Evolutionary conservation across 2,888 invertebrate species (phyloP), one percentile per base, ranked within the genome.

Genomic region (Polyommatus iphigenia): DNA sequence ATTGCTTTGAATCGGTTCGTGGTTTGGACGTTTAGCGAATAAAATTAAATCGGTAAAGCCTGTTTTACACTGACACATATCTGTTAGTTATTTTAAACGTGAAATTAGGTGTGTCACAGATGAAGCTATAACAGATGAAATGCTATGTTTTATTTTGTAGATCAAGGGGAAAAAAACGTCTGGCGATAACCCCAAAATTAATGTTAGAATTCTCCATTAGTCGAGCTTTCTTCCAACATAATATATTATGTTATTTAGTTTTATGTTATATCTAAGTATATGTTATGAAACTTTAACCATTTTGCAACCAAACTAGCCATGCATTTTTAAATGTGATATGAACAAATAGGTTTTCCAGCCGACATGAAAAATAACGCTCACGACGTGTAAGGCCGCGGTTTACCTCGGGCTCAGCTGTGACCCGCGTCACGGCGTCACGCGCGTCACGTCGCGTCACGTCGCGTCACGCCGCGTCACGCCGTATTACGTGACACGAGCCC

Each of bases 401-500:
- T 79, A 79, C 76, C 78, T 76, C 76, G 24, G 73, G 78, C 72
- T 72, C 77, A 72, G 78, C 78, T 79, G 36, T 41, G 77, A 80
- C 80, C 80, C 80, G 76, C 59, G 71, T 80, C 80, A 79, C 78
- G 80, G 78, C 46, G 24, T 41, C 75, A 80, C 80, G 78, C 80
- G 77, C 71, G 59, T 80, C 79, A 79, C 79, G 78, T 76, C 46
- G 72, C 67, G 78, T 77, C 79, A 79, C 77, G 78, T 73, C 79
- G 78, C 78, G 79, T 77, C 79, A 77, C 62, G 77, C 41, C 72
- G 59, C 59, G 77, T 73, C 73, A 78, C 36, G 32, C 8, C 24
- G 73, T 54, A 13, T 78, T 20, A 78, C 77, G 72, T 72, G 15
- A 32, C 54, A 41, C 15, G 20, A 50, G 24, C 75, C 8, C 50